Base-by-base conservation (phyloP, 2,888 invertebrate genomes). In the Oconnorella tubifera region DNA sequence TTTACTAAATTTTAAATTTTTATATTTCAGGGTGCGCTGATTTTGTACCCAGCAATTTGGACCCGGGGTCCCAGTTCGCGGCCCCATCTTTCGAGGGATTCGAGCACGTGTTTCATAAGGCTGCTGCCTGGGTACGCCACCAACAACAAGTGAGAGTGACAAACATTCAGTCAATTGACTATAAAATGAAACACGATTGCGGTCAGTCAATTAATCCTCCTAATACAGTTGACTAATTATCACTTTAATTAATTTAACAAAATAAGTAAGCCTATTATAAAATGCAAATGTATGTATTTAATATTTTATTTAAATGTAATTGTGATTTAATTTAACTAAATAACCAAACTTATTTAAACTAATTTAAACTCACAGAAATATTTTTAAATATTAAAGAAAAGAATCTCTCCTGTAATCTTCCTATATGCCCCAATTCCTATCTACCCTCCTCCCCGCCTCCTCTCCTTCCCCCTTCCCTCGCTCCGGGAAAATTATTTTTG, bases 81-180 rank as follows among this genome's bases (percentile, higher is more conserved):
- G 68, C 63, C 25, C 68, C 71, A 3, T 61, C 66, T 2, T 72
- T 69, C 59, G 72, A 72, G 56, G 33, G 57, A 4, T 72, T 72
- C 40, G 68, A 65, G n/a, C 68, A 69, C 25, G 71, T 72, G 10
- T 66, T 66, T 48, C 57, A 65, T 14, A 72, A 72, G 62, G 68
- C 72, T 14, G 57, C 60, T 50, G 48, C 61, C 31, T 72, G 72
- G 72, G 55, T 68, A 19, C 50, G 59, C 14, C 68, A 72, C 3
- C 72, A 72, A 56, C 64, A 62, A 23, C 49, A 67, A 32, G 62
- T 72, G 50, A 48, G 72, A 3, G 60, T 72, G 55, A 72, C 72
- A 32, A 72, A 72, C 65, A 65, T 72, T 25, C 72, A 72, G 63
- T 70, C 70, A 23, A 68, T 72, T 23, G 71, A 72, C 51, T 72